phyloP scores from a whole-genome alignment of 2,888 invertebrate species.

The Machimus rusticus region DNA sequence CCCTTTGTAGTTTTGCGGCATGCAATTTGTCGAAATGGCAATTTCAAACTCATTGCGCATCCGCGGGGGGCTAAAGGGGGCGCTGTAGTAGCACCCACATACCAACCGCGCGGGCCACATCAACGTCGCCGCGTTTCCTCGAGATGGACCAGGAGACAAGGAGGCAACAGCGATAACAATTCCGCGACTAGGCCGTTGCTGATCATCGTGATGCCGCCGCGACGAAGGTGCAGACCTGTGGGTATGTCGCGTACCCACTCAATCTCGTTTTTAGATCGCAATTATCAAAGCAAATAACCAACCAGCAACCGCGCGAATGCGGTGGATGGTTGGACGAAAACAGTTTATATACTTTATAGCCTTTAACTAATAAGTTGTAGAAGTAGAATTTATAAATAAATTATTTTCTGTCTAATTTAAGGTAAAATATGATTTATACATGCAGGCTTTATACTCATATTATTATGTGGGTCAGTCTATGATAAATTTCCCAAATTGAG shows the following conservation, averaged over 20 bases:
- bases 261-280: constrained; percentile 23
- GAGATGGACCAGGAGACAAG: background rate
- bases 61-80: background rate
- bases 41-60: constrained; percentile 34
- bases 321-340: background rate
- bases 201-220: background rate
- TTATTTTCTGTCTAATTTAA: too few species aligned
- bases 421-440: too few species aligned
- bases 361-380: too few species aligned
- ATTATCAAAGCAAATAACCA: constrained; percentile 30
- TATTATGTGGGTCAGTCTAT: too few species aligned
- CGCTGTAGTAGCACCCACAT: constrained; percentile 31
- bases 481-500: too few species aligned
- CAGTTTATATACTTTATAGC: background rate
- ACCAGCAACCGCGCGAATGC: background rate
- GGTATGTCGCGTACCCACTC: background rate
- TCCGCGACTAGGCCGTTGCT: background rate
- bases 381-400: too few species aligned
- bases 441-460: too few species aligned
- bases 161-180: background rate
- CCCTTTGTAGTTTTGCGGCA: constrained; percentile 31
- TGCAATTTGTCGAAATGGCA: constrained; percentile 40
- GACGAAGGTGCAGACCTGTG: background rate
- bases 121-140: background rate
- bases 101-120: background rate